Evolutionary conservation across 2,113 vertebrate species (phyloP).

Genomic region (Piaya cayana): DNA sequence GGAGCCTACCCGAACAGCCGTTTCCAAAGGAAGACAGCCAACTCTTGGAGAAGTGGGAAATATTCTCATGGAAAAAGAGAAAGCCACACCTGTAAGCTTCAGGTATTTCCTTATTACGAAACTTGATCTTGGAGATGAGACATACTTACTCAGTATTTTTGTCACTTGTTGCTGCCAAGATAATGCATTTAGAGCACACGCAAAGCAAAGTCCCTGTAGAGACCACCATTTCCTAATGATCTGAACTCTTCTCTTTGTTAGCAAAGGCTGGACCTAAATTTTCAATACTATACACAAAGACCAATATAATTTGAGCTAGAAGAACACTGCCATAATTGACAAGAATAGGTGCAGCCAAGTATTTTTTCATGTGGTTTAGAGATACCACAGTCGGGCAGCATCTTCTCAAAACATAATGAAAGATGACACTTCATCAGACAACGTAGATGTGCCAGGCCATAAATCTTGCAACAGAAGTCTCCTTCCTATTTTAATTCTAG

Average conservation of each 20-base stretch:
- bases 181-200: not conserved
- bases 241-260: not conserved
- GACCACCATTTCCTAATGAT: not conserved
- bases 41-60: not conserved
- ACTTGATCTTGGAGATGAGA: not conserved
- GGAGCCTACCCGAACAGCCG: not conserved
- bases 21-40: not conserved
- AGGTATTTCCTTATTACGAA: not conserved
- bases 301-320: not conserved
- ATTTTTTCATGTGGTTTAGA: not conserved
- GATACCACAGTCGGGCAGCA: not conserved
- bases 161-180: not conserved
- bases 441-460: not conserved
- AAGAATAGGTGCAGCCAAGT: not conserved
- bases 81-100: constrained; percentile 1
- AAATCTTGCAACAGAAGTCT: constrained; percentile 25
- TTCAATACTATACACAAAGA: not conserved
- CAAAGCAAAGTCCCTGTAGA: not conserved
- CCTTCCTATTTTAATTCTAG: constrained; percentile 23
- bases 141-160: not conserved
- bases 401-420: not conserved
- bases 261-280: not conserved
- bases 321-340: not conserved
- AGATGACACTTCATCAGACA: constrained; percentile 16
- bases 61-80: not conserved